Conservation (phyloP, 1,140 invertebrate genomes). For the Meloidogyne exigua region DNA sequence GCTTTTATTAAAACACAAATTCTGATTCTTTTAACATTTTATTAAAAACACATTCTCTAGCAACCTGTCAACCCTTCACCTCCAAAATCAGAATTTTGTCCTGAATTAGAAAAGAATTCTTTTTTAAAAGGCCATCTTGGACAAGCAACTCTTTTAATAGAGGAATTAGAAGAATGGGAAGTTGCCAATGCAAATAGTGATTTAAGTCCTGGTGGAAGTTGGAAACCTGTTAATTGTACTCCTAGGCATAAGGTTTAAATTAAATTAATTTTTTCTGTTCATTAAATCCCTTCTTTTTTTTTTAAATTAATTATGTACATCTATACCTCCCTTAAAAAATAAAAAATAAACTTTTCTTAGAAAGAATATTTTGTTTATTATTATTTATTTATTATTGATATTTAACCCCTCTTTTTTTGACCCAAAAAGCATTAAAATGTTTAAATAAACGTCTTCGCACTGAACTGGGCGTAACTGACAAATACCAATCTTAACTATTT, state of each 20-base stretch:
- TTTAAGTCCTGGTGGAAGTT: conserved; percentile 52
- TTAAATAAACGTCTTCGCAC: no score
- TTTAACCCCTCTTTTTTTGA: no score
- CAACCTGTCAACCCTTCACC: background rate
- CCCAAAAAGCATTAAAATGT: no score
- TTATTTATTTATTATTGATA: no score
- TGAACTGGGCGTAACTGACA: background rate
- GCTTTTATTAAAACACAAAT: background rate
- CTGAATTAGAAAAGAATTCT: conserved; percentile 36
- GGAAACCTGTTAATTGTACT: conserved; percentile 52
- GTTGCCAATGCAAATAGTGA: conserved; percentile 47
- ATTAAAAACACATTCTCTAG: background rate
- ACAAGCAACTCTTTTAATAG: conserved; percentile 53
- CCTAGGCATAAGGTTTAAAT: conserved; percentile 39
- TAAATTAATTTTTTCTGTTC: conserved; percentile 4
- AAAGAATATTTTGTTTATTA: no score
- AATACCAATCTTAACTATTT: conserved; percentile 24
- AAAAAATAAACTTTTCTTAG: no score
- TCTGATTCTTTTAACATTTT: background rate
- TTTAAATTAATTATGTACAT: no score
- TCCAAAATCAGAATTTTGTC: conserved; percentile 15
- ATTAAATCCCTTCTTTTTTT: no score
- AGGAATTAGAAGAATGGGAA: conserved; percentile 54
- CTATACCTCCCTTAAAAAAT: no score
- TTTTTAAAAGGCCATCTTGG: conserved; percentile 32